Conservation (phyloP, 2,797 vertebrate species). For the Rhabdophis nuchalis region DNA sequence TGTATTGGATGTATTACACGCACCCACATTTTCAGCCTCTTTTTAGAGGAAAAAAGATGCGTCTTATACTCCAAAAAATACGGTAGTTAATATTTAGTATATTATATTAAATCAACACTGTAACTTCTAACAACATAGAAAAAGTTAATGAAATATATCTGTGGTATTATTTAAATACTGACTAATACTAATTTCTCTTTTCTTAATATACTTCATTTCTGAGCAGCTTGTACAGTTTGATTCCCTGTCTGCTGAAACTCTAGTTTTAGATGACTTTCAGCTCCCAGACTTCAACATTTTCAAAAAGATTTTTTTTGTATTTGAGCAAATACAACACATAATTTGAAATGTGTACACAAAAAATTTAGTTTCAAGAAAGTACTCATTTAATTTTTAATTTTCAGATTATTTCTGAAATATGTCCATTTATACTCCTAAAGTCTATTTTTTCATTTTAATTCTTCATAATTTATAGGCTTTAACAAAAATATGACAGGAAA, state of each 20-base stretch:
- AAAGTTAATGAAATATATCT: background rate
- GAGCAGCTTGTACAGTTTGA: background rate
- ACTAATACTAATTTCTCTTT: background rate
- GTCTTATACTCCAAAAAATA: too few species aligned
- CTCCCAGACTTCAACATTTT: background rate
- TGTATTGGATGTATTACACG: too few species aligned
- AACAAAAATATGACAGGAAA: background rate
- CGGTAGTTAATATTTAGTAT: background rate
- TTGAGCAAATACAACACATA: background rate
- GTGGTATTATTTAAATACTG: background rate
- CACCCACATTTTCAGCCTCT: too few species aligned
- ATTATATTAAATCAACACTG: background rate
- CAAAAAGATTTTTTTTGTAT: background rate
- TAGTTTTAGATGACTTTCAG: background rate
- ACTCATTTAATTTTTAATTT: background rate
- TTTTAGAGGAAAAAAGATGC: too few species aligned
- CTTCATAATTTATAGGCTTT: background rate
- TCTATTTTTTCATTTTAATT: background rate
- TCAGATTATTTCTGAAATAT: background rate
- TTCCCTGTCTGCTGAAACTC: background rate
- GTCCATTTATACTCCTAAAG: background rate
- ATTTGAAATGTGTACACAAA: background rate
- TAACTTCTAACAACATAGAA: background rate
- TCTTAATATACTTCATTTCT: background rate
- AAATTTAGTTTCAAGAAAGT: background rate